Base-by-base conservation (phyloP, 1,140 invertebrate genomes). In the Drosophila obscura region DNA sequence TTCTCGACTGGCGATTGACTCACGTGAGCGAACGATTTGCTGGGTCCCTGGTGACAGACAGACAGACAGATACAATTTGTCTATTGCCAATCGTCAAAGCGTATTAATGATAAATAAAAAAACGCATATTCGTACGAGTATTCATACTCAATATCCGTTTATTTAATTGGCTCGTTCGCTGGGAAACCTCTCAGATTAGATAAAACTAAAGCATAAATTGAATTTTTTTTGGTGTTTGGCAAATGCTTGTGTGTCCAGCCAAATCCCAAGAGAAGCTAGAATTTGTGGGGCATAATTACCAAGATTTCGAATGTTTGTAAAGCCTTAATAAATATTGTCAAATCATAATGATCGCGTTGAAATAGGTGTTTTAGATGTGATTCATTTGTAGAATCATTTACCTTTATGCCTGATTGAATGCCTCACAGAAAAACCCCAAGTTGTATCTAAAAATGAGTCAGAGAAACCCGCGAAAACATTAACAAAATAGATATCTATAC, bases 1-100 rank as follows among this genome's bases (percentile, higher is more conserved):
- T 39, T 39, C 35, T 39, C 31, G 31, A 35, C 31, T 35, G 31
- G 31, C 59, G 41, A 41, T 22, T 48, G 22, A 41, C 60, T 83
- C 80, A 83, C 80, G 80, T 83, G 80, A 84, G 62, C 56, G 57
- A 84, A 59, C 65, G 80, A 77, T 84, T 59, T 52, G 57, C 76
- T 61, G 44, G 51, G 7, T 45, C 63, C 35, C 43, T 63, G 57
- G 57, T 77, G 81, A 85, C 81, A 31, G 31, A 31, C 8, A 31
- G 28, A 28, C 71, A 65, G 59, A 60, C 81, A 69, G 77, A 74
- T 73, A 78, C 80, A 85, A 85, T 87, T 85, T 85, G 74, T 87
- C 74, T 76, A 67, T 77, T 60, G 60, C 68, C 74, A 82, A 19
- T 45, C 48, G 68, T 63, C 56, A 56, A 71, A 55, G 24, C n/a